Conservation (phyloP, 2,888 invertebrate genomes). For the Stomorhina lunata region DNA sequence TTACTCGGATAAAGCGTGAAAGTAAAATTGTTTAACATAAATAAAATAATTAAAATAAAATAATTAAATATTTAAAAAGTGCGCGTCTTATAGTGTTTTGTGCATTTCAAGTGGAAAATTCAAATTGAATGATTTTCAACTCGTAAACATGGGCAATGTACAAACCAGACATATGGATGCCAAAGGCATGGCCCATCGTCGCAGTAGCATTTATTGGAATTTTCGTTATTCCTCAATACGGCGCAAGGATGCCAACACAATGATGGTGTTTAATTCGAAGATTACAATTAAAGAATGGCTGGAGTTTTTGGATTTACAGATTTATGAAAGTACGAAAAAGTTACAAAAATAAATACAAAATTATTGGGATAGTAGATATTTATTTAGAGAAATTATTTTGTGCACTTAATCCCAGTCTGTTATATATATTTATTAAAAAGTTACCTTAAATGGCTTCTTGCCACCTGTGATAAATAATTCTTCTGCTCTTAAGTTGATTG, state of each 20-base stretch:
- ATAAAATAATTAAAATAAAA: no score
- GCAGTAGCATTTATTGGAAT: constrained; percentile 80
- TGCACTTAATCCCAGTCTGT: no score
- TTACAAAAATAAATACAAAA: background rate
- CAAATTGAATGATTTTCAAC: background rate
- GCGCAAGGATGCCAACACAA: constrained; percentile 73
- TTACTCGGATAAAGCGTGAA: background rate
- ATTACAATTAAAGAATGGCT: constrained; percentile 83
- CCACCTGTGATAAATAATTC: no score
- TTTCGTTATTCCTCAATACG: constrained; percentile 79
- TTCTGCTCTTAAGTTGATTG: no score
- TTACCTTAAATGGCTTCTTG: no score
- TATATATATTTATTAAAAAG: no score
- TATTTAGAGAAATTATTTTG: no score
- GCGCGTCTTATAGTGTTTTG: background rate
- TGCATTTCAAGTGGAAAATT: background rate
- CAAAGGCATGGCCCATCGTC: constrained; percentile 69
- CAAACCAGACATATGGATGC: constrained; percentile 71
- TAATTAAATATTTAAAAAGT: no score
- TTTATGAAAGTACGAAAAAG: constrained; percentile 80
- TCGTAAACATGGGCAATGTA: constrained; percentile 74
- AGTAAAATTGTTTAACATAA: background rate
- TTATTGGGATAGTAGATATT: background rate
- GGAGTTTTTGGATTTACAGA: constrained; percentile 82
- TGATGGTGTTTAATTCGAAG: constrained; percentile 79